Conservation (phyloP, 2,113 vertebrate genomes). For the Pelvicachromis taeniatus region DNA sequence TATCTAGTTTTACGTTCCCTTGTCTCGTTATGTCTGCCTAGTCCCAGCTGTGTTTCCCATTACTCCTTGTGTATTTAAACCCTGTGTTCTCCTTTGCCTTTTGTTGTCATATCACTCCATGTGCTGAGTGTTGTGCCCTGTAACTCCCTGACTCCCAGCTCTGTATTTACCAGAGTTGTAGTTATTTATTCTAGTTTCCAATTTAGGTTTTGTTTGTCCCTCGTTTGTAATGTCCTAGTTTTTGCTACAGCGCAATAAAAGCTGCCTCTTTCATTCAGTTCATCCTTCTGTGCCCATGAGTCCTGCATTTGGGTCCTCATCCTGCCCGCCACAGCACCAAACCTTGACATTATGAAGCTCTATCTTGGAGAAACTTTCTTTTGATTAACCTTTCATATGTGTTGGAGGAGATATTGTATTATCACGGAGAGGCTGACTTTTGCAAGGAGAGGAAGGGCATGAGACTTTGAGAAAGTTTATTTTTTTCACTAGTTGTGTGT, state of each 20-base stretch:
- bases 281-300: neutral
- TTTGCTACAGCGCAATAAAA: neutral
- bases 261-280: neutral
- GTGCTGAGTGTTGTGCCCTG: fast-evolving
- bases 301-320: neutral
- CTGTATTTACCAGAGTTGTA: neutral
- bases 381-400: neutral
- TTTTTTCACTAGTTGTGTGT: neutral
- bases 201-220: neutral
- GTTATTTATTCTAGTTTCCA: neutral
- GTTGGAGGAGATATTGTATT: neutral
- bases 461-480: neutral
- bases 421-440: neutral
- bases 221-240: fast-evolving
- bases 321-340: fast-evolving
- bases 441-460: fast-evolving
- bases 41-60: neutral
- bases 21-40: neutral
- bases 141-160: fast-evolving
- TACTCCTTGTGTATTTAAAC: neutral
- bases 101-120: neutral
- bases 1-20: fast-evolving
- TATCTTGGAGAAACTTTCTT: neutral
- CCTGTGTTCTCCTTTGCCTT: neutral
- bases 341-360: neutral